Evolutionary conservation across 2,113 vertebrate genomes (phyloP).

Genomic region (Potamarius usumacintae): DNA sequence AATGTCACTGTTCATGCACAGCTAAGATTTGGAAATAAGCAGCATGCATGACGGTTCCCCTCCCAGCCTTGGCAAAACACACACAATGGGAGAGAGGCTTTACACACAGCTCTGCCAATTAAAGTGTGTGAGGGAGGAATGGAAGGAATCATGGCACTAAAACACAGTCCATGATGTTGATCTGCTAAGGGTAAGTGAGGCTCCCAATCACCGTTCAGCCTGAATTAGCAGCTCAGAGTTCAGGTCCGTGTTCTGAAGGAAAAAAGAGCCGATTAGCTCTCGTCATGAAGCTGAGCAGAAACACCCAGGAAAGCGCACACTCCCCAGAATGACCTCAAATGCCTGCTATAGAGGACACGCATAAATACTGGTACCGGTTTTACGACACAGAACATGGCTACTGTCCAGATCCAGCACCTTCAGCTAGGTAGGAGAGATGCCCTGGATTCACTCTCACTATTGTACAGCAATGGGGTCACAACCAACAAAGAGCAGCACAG

Average conservation of each 20-base stretch:
- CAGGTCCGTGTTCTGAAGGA: background rate
- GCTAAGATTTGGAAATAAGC: slow-evolving; percentile 47
- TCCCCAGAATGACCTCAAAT: slow-evolving; percentile 2
- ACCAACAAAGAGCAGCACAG: slow-evolving; percentile 3
- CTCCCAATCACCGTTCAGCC: background rate
- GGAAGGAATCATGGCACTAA: background rate
- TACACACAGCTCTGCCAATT: slow-evolving; percentile 29
- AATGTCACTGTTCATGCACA: slow-evolving; percentile 51
- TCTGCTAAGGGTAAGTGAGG: background rate
- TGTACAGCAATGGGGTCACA: slow-evolving; percentile 28
- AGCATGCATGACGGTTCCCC: slow-evolving; percentile 17
- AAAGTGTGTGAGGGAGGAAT: slow-evolving; percentile 6
- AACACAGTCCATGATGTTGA: background rate
- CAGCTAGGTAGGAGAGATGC: slow-evolving; percentile 30
- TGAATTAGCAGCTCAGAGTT: background rate
- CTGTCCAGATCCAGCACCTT: slow-evolving; percentile 5
- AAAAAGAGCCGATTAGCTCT: background rate
- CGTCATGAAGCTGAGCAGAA: background rate
- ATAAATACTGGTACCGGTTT: slow-evolving; percentile 1
- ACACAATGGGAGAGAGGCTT: slow-evolving; percentile 21
- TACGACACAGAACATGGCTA: background rate
- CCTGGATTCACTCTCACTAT: slow-evolving; percentile 12
- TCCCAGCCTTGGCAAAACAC: slow-evolving; percentile 10
- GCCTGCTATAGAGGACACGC: background rate
- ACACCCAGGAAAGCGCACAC: background rate